These are phyloP conservation scores for Drusus annulatus DNA, from an alignment of 1,140 invertebrate species.

Conservation along the genomic window DNA sequence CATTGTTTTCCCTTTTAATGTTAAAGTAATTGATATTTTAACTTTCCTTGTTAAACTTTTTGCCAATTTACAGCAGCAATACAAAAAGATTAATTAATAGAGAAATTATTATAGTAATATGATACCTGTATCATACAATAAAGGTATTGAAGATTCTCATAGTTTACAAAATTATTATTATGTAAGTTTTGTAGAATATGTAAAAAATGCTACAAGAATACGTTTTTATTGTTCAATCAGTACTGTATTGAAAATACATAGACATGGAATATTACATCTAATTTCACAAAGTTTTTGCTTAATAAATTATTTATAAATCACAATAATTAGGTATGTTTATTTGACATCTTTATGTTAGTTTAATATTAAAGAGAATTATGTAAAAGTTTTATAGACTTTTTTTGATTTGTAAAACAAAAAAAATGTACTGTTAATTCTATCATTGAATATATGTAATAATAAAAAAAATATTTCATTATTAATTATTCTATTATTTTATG, in stretches of 20 bases:
- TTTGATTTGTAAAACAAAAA: conserved; percentile 24
- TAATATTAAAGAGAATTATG: conserved; percentile 10
- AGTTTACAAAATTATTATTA: no score
- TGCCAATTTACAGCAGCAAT: conserved; percentile 1
- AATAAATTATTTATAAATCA: conserved; percentile 15
- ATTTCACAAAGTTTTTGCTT: neutral
- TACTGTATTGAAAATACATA: neutral
- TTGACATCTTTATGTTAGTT: conserved; percentile 24
- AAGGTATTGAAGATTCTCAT: no score
- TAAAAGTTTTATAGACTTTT: conserved; percentile 7
- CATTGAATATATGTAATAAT: conserved; percentile 16
- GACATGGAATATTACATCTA: neutral
- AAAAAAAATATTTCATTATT: conserved; percentile 21
- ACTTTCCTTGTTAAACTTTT: neutral
- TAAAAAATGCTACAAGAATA: no score
- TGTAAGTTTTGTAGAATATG: no score
- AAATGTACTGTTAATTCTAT: conserved; percentile 32
- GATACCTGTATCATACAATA: no score
- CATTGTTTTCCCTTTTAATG: neutral
- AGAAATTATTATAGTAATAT: neutral
- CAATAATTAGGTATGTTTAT: neutral
- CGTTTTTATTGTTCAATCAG: no score
- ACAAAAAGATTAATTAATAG: conserved; percentile 2
- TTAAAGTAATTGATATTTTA: neutral
- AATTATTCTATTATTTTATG: neutral